Evolutionary conservation across 2,888 invertebrate genomes (phyloP).

Genomic region (Chrysotoxum bicinctum): DNA sequence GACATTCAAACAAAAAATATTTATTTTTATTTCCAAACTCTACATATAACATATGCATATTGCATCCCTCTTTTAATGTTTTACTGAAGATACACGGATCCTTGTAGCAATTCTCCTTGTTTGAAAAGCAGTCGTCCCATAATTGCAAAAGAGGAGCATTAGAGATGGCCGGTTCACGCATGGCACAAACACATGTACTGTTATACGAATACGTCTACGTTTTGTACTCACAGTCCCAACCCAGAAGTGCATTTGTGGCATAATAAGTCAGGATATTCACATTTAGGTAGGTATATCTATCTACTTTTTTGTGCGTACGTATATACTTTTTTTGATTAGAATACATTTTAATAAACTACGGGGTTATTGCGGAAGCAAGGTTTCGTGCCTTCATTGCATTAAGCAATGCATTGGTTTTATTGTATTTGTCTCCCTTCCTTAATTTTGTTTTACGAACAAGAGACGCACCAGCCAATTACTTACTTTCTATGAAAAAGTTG

Average conservation of each 20-base stretch:
- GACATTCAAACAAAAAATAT: slow-evolving; percentile 57
- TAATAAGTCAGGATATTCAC: slow-evolving; percentile 39
- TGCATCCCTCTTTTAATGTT: slow-evolving; percentile 14
- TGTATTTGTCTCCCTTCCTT: slow-evolving; percentile 11
- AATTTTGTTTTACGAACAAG: slow-evolving; percentile 49
- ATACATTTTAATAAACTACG: slow-evolving; percentile 31
- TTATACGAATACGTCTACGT: too few species aligned
- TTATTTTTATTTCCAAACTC: slow-evolving; percentile 57
- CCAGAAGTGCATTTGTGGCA: slow-evolving; percentile 7
- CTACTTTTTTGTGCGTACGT: neutral
- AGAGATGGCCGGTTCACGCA: slow-evolving; percentile 45
- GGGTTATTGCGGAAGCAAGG: slow-evolving; percentile 64
- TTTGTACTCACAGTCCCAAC: neutral
- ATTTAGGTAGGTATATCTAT: slow-evolving; percentile 21
- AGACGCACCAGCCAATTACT: slow-evolving; percentile 66
- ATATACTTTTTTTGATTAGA: slow-evolving; percentile 9
- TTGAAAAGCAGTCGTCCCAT: slow-evolving; percentile 56
- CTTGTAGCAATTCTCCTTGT: slow-evolving; percentile 17
- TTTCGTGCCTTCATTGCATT: slow-evolving; percentile 61
- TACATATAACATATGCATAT: slow-evolving; percentile 29
- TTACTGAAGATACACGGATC: slow-evolving; percentile 18
- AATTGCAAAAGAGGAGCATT: slow-evolving; percentile 62
- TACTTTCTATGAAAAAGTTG: slow-evolving; percentile 48
- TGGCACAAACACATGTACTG: slow-evolving; percentile 41
- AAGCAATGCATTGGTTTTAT: slow-evolving; percentile 22